Percentiles rank a stretch among this genome's conserved stretches.
Conservation (phyloP, 2,113 vertebrate species). For the Rhea americana region DNA sequence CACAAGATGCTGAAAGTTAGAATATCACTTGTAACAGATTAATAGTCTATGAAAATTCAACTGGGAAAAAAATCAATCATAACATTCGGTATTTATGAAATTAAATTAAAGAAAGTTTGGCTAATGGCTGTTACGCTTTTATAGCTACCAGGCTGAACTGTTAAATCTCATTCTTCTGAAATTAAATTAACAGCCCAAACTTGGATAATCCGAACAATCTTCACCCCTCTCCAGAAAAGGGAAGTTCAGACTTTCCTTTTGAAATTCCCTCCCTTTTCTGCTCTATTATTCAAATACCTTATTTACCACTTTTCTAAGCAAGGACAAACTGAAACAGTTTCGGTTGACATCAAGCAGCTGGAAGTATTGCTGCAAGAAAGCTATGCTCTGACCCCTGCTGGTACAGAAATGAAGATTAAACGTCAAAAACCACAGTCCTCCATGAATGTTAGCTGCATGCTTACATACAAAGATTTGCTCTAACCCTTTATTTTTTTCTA, state of each 20-base stretch:
- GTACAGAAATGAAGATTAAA: not conserved
- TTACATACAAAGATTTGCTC: not conserved
- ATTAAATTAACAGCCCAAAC: not conserved
- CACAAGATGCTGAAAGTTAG: not conserved
- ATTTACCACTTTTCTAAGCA: not conserved
- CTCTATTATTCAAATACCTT: not conserved
- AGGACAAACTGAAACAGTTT: not conserved
- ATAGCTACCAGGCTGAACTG: not conserved
- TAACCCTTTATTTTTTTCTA: not conserved
- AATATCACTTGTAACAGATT: not conserved
- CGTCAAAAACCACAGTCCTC: not conserved
- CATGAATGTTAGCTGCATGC: accelerated
- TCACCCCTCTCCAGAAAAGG: not conserved
- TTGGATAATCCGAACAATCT: not conserved
- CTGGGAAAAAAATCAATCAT: not conserved
- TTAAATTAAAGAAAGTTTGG: not conserved
- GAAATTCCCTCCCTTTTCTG: not conserved
- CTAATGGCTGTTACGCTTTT: not conserved
- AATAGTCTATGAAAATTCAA: not conserved
- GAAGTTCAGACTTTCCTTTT: not conserved
- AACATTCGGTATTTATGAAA: not conserved
- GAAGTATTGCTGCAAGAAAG: not conserved
- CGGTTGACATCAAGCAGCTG: not conserved
- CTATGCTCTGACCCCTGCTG: constrained; percentile 61
- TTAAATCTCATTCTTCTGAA: not conserved